phyloP scores from a whole-genome alignment of 2,888 invertebrate species.

The Orthonychiurus folsomi region DNA sequence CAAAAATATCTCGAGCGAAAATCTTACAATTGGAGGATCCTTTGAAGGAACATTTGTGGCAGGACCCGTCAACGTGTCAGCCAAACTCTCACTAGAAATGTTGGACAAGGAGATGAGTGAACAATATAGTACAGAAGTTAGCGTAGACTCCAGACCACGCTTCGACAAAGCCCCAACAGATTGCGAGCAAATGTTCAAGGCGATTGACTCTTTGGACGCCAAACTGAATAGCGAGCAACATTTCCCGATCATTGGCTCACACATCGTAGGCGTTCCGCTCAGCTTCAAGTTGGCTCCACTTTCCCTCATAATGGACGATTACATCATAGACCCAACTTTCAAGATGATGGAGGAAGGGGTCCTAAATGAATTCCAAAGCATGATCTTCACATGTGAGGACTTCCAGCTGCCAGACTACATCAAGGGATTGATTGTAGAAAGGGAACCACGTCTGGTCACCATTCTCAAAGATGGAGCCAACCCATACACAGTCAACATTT shows the following conservation, averaged over 20 bases:
- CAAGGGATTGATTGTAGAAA: neutral
- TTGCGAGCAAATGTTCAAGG: neutral
- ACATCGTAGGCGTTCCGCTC: constrained; percentile 4
- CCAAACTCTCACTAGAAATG: neutral
- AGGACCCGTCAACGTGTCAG: neutral
- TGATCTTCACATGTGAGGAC: constrained; percentile 1
- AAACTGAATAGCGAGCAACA: neutral
- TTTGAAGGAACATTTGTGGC: neutral
- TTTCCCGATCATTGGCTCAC: neutral
- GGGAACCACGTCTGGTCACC: neutral
- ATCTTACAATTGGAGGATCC: neutral
- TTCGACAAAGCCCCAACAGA: neutral
- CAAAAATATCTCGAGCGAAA: neutral
- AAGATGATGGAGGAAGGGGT: neutral
- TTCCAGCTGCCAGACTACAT: neutral
- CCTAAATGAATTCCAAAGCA: neutral
- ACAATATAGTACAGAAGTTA: neutral
- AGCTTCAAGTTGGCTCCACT: neutral
- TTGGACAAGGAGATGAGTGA: neutral
- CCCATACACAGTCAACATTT: neutral
- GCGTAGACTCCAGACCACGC: neutral
- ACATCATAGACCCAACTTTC: neutral
- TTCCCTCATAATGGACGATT: neutral
- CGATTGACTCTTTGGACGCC: neutral
- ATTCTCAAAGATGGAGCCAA: neutral